Base-by-base conservation (phyloP, 2,888 invertebrate genomes). In the Rhimphoctona megacephalus region DNA sequence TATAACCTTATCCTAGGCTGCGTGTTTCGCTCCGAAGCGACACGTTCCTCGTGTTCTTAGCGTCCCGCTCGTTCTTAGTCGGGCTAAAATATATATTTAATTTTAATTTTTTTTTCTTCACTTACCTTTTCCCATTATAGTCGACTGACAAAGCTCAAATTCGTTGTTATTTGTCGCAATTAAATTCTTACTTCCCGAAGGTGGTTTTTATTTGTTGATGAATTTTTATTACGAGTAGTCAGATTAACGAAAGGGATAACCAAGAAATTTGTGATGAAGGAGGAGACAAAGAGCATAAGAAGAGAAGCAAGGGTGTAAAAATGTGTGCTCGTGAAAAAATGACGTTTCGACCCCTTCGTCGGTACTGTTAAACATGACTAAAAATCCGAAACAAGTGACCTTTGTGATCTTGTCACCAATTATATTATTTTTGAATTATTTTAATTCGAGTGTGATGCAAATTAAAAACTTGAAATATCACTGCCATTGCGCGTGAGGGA, bases 1-100 rank as follows among this genome's bases (percentile, higher is more conserved):
- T 90, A 90, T n/a, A 91, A 90, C 90, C 90, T 91, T 89, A 89
- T 90, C 89, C 88, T 89, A 82, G 87, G 87, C 87, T 87, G 86
- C 86, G 88, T 89, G 87, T 84, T 88, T 85, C 86, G 80, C 77
- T 85, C 57, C 83, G 83, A 83, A 88, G 88, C 86, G 83, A 87
- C 85, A 87, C 89, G 87, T 87, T 89, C 82, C 82, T 82, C 84
- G 86, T 84, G 86, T 85, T 80, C 61, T 85, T 83, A 81, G 82
- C 81, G 49, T 72, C 52, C 33, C 82, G 69, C 33, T 67, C 46
- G 49, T 61, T 72, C 73, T 25, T 67, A 52, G 61, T n/a, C 76
- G 61, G 80, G 33, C 19, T 36, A 43, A 54, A 43, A 83, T 70
- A 85, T 89, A 88, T 89, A 83, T 83, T 85, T 83, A 39, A 61